Base-by-base conservation (phyloP, 2,888 invertebrate species). In the Agrilus biguttatus region DNA sequence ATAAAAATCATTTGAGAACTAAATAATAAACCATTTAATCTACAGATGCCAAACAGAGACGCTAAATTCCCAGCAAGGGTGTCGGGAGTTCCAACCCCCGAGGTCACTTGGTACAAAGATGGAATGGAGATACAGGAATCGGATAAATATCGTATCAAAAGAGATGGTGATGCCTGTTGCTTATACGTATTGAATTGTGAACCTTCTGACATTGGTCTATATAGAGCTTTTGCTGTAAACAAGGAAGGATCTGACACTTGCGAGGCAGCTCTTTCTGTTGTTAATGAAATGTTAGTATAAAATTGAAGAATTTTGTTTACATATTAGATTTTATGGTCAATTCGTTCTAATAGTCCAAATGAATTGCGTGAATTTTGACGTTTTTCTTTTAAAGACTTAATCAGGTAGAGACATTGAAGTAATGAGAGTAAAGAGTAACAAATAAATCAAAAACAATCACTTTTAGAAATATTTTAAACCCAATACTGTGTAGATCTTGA, bases 71-170 rank as follows among this genome's bases (percentile, higher is more conserved):
- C 82, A 0, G 88, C 84, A 1, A 78, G 85, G 2, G 79, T 90
- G 0, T 75, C 73, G 40, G 90, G 90, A 8, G 74, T 88, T 4
- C 91, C 91, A 0, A 71, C 75, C 37, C 93, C 95, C 0, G 86
- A 88, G 8, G 74, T 95, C 14, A 70, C 76, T 1, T 96, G 95
- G 95, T 85, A 78, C 67, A 85, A 83, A 66, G 79, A 91, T 64
- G 88, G 85, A 7, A 71, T 76, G 44, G 80, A 78, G 0, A 73
- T 95, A 14, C 64, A 67, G 1, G 75, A 79, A 48, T 68, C 74
- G 2, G 77, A 80, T 40, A 89, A 87, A 61, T 88, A 83, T 61
- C 75, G 75, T 48, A 71, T 89, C 37, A 75, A 77, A 58, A 68
- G 82, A 1, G 89, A 90, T 56, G 88, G 88, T 0, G 89, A 89